These are phyloP conservation scores for Eospalax fontanierii DNA, from an alignment of 2,797 vertebrate species.

Conservation along the genomic window DNA sequence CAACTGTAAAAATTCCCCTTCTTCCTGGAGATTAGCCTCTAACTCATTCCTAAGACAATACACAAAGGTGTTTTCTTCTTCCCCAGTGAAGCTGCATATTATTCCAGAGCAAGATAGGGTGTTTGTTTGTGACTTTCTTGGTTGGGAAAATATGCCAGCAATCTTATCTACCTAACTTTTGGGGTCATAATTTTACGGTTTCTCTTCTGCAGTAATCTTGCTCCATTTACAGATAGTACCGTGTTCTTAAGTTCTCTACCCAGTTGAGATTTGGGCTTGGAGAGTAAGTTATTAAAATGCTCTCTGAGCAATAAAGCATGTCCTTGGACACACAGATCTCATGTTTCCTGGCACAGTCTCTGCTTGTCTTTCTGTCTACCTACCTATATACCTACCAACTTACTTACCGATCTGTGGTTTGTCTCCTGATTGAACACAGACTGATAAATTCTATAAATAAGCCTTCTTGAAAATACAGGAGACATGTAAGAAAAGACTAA, in stretches of 20 bases:
- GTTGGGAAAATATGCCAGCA: too few species aligned
- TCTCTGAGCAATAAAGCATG: conserved; percentile 25
- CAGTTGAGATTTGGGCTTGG: not conserved
- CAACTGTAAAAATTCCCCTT: not conserved
- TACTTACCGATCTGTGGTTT: not conserved
- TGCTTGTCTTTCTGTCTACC: not conserved
- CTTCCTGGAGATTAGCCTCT: not conserved
- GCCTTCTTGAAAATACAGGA: not conserved
- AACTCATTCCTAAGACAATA: conserved; percentile 32
- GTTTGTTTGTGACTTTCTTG: not conserved
- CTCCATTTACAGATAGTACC: not conserved
- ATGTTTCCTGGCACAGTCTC: not conserved
- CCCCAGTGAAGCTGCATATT: not conserved
- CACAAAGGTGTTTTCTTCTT: not conserved
- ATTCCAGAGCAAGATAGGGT: conserved; percentile 11
- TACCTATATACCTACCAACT: not conserved
- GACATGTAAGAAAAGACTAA: not conserved
- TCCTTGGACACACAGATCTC: not conserved
- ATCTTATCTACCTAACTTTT: not conserved
- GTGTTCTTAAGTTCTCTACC: not conserved
- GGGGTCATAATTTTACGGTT: not conserved
- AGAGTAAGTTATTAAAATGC: not conserved
- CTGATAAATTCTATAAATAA: not conserved
- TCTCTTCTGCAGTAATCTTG: not conserved
- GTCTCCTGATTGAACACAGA: not conserved